phyloP scores from a whole-genome alignment of 2,888 invertebrate genomes.

The Campaea margaritaria region DNA sequence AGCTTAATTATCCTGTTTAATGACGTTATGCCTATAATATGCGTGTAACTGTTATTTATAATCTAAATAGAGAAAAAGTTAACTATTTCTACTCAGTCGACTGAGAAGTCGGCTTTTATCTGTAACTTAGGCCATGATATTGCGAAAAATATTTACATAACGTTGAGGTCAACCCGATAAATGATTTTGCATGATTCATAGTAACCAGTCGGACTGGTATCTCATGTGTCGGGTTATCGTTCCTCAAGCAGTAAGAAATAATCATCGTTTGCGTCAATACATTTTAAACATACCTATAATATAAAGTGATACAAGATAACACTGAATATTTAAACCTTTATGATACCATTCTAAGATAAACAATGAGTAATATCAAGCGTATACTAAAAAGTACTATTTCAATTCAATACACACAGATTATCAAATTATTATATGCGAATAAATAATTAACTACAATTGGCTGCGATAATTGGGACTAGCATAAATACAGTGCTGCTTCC shows the following conservation, averaged over 20 bases:
- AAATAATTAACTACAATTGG: conserved; percentile 67
- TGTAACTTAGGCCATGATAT: conserved; percentile 56
- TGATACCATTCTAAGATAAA: conserved; percentile 58
- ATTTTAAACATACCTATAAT: conserved; percentile 47
- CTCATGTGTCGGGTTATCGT: conserved; percentile 47
- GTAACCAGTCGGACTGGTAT: conserved; percentile 34
- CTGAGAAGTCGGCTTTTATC: not conserved
- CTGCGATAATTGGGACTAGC: conserved; percentile 76
- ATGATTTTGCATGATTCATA: conserved; percentile 45
- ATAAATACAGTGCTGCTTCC: conserved; percentile 62
- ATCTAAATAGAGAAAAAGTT: conserved; percentile 16
- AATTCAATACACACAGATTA: conserved; percentile 52
- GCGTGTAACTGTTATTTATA: conserved; percentile 1
- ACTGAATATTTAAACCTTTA: conserved; percentile 57
- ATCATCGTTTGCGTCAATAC: conserved; percentile 59
- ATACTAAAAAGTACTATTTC: conserved; percentile 51
- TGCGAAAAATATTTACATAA: conserved; percentile 47
- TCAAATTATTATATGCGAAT: conserved; percentile 68
- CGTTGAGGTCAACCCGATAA: conserved; percentile 46
- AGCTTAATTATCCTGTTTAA: not conserved
- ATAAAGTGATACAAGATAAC: conserved; percentile 48
- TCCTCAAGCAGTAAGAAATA: conserved; percentile 48
- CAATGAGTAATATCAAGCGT: conserved; percentile 62
- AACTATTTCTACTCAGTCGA: conserved; percentile 11
- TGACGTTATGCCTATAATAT: conserved; percentile 8